A percentile compares a stretch with the other conserved stretches of the same genome.
Conservation (phyloP, 53 echinoderm and acorn worm species). For the Astropecten irregularis region DNA sequence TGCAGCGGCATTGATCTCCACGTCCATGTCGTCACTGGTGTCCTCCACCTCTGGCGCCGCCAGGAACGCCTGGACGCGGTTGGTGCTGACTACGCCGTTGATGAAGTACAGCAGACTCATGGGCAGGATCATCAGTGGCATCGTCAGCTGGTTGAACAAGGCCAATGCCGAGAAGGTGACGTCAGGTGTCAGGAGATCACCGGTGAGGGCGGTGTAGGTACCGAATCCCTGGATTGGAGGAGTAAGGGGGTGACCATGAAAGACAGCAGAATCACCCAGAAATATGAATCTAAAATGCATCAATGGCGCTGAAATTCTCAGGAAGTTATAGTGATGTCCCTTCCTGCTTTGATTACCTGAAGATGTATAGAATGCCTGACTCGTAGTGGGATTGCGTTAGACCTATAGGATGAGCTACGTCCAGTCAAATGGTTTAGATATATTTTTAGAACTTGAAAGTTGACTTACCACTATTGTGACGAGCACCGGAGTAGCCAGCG, state of each 20-base stretch:
- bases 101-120: conserved; percentile 74
- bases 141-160: conserved; percentile 86
- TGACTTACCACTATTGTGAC: conserved; percentile 65
- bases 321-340: too few relatives aligned
- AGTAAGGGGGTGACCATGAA: too few relatives aligned
- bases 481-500: conserved; percentile 26
- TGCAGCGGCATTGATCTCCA: too few relatives aligned
- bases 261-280: neutral
- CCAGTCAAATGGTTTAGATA: too few relatives aligned
- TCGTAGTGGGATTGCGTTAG: too few relatives aligned
- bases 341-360: too few relatives aligned
- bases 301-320: too few relatives aligned
- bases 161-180: conserved; percentile 89
- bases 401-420: too few relatives aligned
- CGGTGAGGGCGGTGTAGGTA: conserved; percentile 77
- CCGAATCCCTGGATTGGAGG: conserved; percentile 66
- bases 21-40: too few relatives aligned
- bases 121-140: conserved; percentile 85
- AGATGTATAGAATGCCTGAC: too few relatives aligned
- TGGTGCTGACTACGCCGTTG: conserved; percentile 74
- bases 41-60: conserved; percentile 70
- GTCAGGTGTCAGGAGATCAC: conserved; percentile 77
- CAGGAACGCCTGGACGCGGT: conserved; percentile 68
- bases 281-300: too few relatives aligned
- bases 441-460: neutral